phyloP scores from a whole-genome alignment of 2,888 invertebrate species.

The Phalera bucephala region DNA sequence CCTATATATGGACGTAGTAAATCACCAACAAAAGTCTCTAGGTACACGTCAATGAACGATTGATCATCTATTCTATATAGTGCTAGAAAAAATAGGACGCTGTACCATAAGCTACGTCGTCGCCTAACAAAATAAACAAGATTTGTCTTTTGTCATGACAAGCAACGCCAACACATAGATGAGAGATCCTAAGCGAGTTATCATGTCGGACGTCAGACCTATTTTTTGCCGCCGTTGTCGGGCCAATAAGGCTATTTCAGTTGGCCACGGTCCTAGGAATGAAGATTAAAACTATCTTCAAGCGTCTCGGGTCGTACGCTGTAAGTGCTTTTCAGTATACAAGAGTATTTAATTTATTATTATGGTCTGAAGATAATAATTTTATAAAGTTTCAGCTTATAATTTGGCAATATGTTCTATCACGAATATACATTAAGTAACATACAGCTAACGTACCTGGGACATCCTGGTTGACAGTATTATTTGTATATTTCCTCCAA shows the following conservation, averaged over 20 bases:
- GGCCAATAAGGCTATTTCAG: slow-evolving; percentile 18
- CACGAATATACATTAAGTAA: too few relatives aligned
- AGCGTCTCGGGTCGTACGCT: slow-evolving; percentile 7
- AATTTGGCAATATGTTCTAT: too few relatives aligned
- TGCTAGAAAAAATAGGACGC: not conserved
- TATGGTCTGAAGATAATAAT: too few relatives aligned
- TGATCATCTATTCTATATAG: not conserved
- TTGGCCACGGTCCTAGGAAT: slow-evolving; percentile 21
- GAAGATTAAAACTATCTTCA: slow-evolving; percentile 24
- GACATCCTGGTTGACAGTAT: too few relatives aligned
- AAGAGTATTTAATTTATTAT: too few relatives aligned
- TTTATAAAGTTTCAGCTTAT: too few relatives aligned
- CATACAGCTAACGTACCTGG: too few relatives aligned
- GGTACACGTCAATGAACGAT: not conserved
- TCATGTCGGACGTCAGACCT: slow-evolving; percentile 42
- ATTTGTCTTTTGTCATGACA: slow-evolving; percentile 16
- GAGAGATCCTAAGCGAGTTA: slow-evolving; percentile 39
- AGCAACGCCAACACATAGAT: slow-evolving; percentile 27
- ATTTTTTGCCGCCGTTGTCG: slow-evolving; percentile 36
- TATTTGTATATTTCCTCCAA: too few relatives aligned
- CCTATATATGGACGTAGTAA: too few relatives aligned
- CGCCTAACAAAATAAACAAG: slow-evolving; percentile 16
- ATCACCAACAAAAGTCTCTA: too few relatives aligned
- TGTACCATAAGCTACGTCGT: not conserved
- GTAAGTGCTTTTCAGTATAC: not conserved